A percentile compares a stretch with the other conserved stretches of the same genome.
phyloP scores from a whole-genome alignment of 2,797 vertebrate species.

The Coluber constrictor region DNA sequence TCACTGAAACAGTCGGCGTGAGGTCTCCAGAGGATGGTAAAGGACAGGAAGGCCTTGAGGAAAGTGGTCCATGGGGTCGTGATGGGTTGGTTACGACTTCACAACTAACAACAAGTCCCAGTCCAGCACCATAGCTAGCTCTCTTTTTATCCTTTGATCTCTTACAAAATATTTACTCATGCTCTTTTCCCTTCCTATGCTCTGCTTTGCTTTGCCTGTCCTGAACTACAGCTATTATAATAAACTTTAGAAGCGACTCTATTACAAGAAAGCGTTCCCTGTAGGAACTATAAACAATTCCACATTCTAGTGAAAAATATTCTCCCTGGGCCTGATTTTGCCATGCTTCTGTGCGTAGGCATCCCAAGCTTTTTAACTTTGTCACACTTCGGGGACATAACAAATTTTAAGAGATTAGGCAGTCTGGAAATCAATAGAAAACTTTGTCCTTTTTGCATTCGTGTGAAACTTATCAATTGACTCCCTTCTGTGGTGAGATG shows the following conservation, averaged over 20 bases:
- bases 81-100: too few species aligned
- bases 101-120: background rate
- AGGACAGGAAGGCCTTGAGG: too few species aligned
- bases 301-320: constrained; percentile 7
- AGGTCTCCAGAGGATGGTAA: too few species aligned
- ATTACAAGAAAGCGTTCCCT: background rate
- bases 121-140: background rate
- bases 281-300: background rate
- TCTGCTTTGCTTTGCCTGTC: background rate
- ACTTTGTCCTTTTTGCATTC: constrained; percentile 6
- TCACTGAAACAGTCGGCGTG: too few species aligned
- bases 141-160: constrained; percentile 28
- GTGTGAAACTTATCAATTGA: constrained; percentile 12
- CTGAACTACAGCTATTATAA: constrained; percentile 19
- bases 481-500: background rate
- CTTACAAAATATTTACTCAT: background rate
- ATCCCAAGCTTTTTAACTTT: background rate
- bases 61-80: too few species aligned
- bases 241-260: background rate
- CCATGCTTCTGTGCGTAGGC: background rate
- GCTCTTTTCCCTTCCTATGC: background rate
- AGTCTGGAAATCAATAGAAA: constrained; percentile 29
- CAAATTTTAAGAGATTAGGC: background rate
- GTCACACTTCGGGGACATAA: background rate
- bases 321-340: background rate